phyloP scores from a whole-genome alignment of 2,797 vertebrate genomes.

The Oreochromis mossambicus region DNA sequence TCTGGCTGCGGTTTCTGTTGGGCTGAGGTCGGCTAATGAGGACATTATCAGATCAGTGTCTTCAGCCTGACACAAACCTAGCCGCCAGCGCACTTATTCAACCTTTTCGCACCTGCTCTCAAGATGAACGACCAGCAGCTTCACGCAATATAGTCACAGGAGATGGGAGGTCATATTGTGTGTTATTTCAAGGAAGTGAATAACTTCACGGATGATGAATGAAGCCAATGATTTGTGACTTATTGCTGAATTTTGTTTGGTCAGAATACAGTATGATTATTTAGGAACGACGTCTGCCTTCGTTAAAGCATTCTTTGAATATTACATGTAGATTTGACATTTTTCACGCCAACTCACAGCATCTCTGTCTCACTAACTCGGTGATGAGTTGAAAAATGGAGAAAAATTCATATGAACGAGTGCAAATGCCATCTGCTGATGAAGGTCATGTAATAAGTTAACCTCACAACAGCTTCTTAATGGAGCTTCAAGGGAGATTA shows the following conservation, averaged over 20 bases:
- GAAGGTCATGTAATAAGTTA: neutral
- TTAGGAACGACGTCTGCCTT: neutral
- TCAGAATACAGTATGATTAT: neutral
- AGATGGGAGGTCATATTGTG: conserved; percentile 22
- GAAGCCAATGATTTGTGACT: conserved; percentile 3
- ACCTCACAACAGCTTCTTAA: neutral
- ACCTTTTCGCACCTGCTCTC: conserved; percentile 63
- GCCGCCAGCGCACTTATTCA: conserved; percentile 38
- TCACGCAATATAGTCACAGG: conserved; percentile 35
- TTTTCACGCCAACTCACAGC: neutral
- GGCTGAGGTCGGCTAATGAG: conserved; percentile 59
- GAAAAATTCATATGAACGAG: neutral
- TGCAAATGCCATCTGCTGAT: neutral
- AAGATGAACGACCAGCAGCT: conserved; percentile 51
- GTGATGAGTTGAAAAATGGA: neutral
- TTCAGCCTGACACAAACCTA: conserved; percentile 46
- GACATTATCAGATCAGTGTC: conserved; percentile 69
- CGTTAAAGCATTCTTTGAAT: neutral
- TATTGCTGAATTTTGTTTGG: neutral
- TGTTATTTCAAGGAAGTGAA: conserved; percentile 31
- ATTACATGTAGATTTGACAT: neutral
- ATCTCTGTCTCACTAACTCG: neutral
- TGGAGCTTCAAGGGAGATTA: neutral
- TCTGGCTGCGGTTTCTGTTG: conserved; percentile 34
- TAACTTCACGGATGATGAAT: conserved; percentile 7